Evolutionary conservation across 2,888 invertebrate genomes (phyloP).

Genomic region (Drosophila siamana): DNA sequence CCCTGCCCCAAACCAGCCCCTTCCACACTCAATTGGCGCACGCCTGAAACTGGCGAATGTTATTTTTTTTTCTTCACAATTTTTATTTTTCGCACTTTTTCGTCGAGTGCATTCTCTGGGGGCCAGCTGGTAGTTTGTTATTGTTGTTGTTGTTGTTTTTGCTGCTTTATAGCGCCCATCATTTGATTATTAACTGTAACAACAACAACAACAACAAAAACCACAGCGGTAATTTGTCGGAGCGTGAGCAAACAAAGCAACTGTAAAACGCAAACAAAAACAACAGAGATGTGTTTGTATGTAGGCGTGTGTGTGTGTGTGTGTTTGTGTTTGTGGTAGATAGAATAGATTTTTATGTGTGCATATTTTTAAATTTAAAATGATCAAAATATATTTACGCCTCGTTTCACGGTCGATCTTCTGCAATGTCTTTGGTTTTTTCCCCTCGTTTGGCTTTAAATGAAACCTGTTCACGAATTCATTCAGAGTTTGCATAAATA

Average conservation of each 20-base stretch:
- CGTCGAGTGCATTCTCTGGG: slow-evolving; percentile 26
- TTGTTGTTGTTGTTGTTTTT: slow-evolving; percentile 42
- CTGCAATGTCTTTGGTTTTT: not conserved
- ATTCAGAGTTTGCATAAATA: not conserved
- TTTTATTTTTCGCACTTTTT: slow-evolving; percentile 35
- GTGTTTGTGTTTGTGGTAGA: no score
- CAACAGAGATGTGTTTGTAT: not conserved
- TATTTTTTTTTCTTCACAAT: slow-evolving; percentile 10
- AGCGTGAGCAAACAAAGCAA: slow-evolving; percentile 66
- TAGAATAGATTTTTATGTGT: not conserved
- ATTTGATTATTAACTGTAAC: slow-evolving; percentile 62
- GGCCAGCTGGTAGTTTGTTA: slow-evolving; percentile 28
- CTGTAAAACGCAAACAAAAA: slow-evolving; percentile 13
- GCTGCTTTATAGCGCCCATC: slow-evolving; percentile 39
- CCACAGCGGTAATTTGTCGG: slow-evolving; percentile 58
- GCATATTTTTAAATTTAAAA: slow-evolving; percentile 7
- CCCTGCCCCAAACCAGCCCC: no score
- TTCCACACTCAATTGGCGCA: slow-evolving; percentile 11
- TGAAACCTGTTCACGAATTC: not conserved
- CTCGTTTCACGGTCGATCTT: not conserved
- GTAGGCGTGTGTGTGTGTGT: not conserved
- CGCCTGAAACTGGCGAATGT: slow-evolving; percentile 48
- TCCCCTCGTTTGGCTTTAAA: not conserved
- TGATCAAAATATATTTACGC: not conserved
- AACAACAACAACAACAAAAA: slow-evolving; percentile 31